These are phyloP conservation scores for Drosophila mulleri DNA, from an alignment of 2,888 invertebrate species.

Conservation along the genomic window DNA sequence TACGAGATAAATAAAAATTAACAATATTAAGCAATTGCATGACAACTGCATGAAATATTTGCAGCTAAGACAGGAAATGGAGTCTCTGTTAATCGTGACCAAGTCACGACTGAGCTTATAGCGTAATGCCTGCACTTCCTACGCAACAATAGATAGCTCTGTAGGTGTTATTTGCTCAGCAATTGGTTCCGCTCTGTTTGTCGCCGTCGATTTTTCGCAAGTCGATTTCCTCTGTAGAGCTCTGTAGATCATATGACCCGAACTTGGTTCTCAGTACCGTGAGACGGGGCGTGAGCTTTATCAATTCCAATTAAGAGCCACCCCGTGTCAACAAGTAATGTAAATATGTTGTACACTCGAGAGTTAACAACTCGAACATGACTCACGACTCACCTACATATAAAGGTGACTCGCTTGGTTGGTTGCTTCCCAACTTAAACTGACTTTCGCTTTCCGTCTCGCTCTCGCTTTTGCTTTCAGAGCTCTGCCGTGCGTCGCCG, in stretches of 20 bases:
- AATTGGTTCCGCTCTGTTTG: conserved; percentile 6
- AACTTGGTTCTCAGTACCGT: conserved; percentile 9
- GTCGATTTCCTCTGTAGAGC: not conserved
- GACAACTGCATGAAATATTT: not conserved
- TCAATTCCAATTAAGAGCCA: conserved; percentile 63
- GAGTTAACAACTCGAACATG: conserved; percentile 3
- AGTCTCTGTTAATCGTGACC: not conserved
- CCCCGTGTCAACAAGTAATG: conserved; percentile 42
- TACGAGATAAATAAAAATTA: not conserved
- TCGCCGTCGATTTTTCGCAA: conserved; percentile 9
- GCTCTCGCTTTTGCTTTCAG: conserved; percentile 28
- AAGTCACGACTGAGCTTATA: not conserved
- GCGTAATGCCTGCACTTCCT: not conserved
- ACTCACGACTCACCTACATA: conserved; percentile 32
- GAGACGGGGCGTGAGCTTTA: conserved; percentile 54
- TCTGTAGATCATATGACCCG: conserved; percentile 16
- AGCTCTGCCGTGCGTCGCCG: conserved; percentile 49
- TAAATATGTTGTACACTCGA: conserved; percentile 42
- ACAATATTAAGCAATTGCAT: not conserved
- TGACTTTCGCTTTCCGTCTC: conserved; percentile 8
- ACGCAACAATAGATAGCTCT: not conserved
- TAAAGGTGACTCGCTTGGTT: not conserved
- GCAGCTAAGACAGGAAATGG: not conserved
- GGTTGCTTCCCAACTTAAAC: not conserved
- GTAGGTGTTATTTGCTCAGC: not conserved